A percentile compares a stretch with the other conserved stretches of the same genome.
These are phyloP conservation scores for Fragum fragum DNA, from an alignment of 2,888 invertebrate genomes.

Conservation along the genomic window DNA sequence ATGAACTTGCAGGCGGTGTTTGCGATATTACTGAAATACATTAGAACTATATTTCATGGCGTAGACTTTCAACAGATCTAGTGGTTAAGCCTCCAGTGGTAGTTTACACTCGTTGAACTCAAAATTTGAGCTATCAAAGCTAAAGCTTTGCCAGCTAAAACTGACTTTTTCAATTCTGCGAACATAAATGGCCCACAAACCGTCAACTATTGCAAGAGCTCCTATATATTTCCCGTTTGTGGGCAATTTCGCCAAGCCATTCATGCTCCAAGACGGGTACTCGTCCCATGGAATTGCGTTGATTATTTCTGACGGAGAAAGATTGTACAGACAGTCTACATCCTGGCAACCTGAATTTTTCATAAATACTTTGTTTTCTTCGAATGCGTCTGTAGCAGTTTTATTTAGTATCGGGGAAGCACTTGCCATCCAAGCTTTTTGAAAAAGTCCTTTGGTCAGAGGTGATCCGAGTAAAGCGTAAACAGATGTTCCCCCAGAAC, in stretches of 20 bases:
- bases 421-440: constrained; percentile 87
- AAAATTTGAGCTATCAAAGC: no score
- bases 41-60: no score
- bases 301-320: constrained; percentile 44
- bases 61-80: no score
- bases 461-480: constrained; percentile 91
- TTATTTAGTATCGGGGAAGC: constrained; percentile 77
- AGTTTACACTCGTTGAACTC: no score
- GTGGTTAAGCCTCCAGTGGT: no score
- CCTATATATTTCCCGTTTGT: constrained; percentile 48
- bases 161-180: no score
- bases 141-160: no score
- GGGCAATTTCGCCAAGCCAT: constrained; percentile 45
- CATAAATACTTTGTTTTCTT: constrained; percentile 74
- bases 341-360: constrained; percentile 58
- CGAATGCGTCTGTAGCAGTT: constrained; percentile 70
- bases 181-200: no score
- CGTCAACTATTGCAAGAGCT: constrained; percentile 60
- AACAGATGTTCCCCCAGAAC: constrained; percentile 95
- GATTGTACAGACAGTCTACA: constrained; percentile 49
- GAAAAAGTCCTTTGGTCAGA: constrained; percentile 90
- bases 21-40: no score
- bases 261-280: constrained; percentile 64
- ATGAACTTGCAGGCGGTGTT: no score
- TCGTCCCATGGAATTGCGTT: constrained; percentile 56